Base-by-base conservation (phyloP, 2,888 invertebrate species). In the Antheraea assamensis region DNA sequence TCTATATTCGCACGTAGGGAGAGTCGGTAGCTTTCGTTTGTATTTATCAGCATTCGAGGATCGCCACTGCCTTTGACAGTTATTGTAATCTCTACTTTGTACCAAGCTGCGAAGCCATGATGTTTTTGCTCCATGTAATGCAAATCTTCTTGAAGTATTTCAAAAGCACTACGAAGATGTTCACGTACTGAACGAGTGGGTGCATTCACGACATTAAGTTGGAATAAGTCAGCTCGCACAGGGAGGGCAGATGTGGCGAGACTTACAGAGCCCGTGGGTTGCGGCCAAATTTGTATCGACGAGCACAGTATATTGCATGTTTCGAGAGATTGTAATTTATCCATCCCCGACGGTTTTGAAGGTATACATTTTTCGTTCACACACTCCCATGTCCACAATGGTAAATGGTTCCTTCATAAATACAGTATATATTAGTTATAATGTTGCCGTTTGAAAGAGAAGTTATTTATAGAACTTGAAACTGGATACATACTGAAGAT, bases 351-450 rank as follows among this genome's bases (percentile, higher is more conserved):
- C 75, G 87, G 84, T 79, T 87, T 87, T 68, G 83, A 76, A 21
- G 96, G 96, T 75, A 96, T 95, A 92, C 97, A 97, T 81, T 96
- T 95, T 78, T 96, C 95, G 66, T 92, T 90, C 72, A 96, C 94
- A 86, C 97, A 97, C 73, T 96, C 95, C 96, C 97, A 97, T n/a
- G 96, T 96, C 97, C 97, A 97, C 71, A 96, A 95, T 19, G 95
- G 95, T 58, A 82, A 76, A 81, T 87, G 66, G 73, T 77, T 84
- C 76, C 95, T 95, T 84, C 76, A 70, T 47, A 72, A 76, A 55
- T 71, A 52, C 49, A 47, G 21, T 15, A 58, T 58, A 21, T 68
- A 49, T 35, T 49, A 70, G 31, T 49, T 21, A 10, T 61, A 27
- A 30, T 27, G 42, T 58, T 24, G n/a, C 24, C 13, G 24, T 58